These are phyloP conservation scores for Mastomys coucha DNA, from an alignment of 2,113 vertebrate species.

Conservation along the genomic window DNA sequence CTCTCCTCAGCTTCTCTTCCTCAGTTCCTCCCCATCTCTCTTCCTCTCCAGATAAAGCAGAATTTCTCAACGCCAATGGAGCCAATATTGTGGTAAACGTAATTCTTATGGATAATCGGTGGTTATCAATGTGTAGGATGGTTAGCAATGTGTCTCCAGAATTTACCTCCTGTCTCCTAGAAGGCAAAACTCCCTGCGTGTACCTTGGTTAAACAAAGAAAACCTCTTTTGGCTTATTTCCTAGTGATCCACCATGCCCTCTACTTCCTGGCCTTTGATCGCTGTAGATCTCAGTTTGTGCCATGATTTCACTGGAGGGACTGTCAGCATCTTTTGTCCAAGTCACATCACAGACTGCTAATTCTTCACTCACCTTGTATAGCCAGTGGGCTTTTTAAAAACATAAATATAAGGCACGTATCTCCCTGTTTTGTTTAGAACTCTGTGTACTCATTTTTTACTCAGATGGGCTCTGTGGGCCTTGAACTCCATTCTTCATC, in stretches of 20 bases:
- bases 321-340: not conserved
- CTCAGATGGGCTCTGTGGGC: not conserved
- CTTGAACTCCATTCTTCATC: not conserved
- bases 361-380: not conserved
- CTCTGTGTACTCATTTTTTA: not conserved
- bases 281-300: constrained; percentile 31
- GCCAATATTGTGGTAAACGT: not conserved
- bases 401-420: not conserved
- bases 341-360: not conserved
- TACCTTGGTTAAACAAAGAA: not conserved
- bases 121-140: not conserved
- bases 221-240: not conserved
- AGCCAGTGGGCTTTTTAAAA: not conserved
- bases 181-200: not conserved
- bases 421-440: not conserved
- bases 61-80: not conserved
- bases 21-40: not conserved
- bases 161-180: not conserved
- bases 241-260: not conserved
- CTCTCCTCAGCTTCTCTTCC: not conserved
- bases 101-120: not conserved
- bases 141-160: not conserved
- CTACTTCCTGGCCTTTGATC: not conserved
- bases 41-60: not conserved
- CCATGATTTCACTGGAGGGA: not conserved